Evolutionary conservation across 1,140 invertebrate genomes (phyloP).

Genomic region (Maconellicoccus hirsutus): DNA sequence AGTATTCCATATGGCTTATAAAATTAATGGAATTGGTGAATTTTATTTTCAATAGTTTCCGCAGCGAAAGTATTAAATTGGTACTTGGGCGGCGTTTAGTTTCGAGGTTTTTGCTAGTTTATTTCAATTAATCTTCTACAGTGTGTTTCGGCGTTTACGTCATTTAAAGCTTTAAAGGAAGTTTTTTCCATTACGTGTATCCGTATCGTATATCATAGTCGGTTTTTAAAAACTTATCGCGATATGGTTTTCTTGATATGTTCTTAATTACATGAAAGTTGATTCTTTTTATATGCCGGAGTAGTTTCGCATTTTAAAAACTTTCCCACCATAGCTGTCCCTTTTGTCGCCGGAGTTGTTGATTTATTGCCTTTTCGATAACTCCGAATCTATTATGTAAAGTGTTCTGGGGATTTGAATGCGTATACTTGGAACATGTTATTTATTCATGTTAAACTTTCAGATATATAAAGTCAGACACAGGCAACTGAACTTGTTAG

Average conservation of each 20-base stretch:
- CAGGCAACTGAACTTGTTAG: no score
- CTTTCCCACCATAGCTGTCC: neutral
- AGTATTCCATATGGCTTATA: no score
- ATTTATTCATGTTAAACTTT: no score
- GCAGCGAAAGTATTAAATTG: slow-evolving; percentile 10
- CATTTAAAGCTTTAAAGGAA: neutral
- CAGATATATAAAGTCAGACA: no score
- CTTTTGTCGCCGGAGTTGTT: neutral
- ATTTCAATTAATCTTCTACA: neutral
- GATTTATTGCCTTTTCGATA: neutral
- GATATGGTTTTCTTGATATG: neutral
- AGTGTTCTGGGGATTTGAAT: neutral
- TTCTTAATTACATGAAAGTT: neutral
- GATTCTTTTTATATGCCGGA: no score
- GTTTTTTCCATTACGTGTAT: neutral
- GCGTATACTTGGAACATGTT: neutral
- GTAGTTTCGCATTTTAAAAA: slow-evolving; percentile 2
- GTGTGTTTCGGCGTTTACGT: neutral
- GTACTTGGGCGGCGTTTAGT: neutral
- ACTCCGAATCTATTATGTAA: slow-evolving; percentile 5
- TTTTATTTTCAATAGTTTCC: neutral
- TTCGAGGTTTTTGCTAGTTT: neutral
- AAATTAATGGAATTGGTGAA: no score
- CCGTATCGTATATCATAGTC: neutral
- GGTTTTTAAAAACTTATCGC: neutral